Evolutionary conservation across 2,888 invertebrate genomes (phyloP), one percentile per base, ranked within the genome.

Genomic region (Cotesia congregata): DNA sequence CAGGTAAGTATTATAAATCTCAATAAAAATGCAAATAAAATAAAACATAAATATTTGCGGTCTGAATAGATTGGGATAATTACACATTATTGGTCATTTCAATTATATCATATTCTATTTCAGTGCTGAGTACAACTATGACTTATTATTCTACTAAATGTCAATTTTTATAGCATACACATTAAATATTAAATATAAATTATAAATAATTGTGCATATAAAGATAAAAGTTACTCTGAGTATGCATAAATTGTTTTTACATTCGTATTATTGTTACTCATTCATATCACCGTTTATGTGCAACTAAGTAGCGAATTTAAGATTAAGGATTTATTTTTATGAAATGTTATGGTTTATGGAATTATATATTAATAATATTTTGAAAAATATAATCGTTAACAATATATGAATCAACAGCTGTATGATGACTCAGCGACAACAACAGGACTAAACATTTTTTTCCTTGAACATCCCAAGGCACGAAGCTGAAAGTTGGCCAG

Each of bases 371-470:
- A 77, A 75, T 76, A 78, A 72, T 50, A 78, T 80, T 77, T 74
- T 59, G 67, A 67, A 77, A 71, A 75, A 61, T 38, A 30, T 38
- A 30, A 78, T 68, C 38, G 76, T 78, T 77, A 81, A 82, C 78
- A 80, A 81, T 79, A 20, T 79, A 78, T 79, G 81, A 81, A 82
- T 82, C 82, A 82, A 82, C 82, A 82, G 82, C 80, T 82, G 82
- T 77, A 77, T 75, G 82, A 72, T 82, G 82, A 82, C 71, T 82
- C 82, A 81, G 81, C 72, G 67, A 67, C 62, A 76, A 67, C 65
- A 76, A 80, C 65, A 79, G 77, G 38, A 61, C 61, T 71, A 30
- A 20, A 71, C 59, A 61, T 39, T 61, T 20, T 71, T 71, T 71
- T 61, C n/a, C 15, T 70, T 67, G 59, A 50, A 70, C 59, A 70